Evolutionary conservation across 2,113 vertebrate genomes (phyloP).

Genomic region (Euleptes europaea): DNA sequence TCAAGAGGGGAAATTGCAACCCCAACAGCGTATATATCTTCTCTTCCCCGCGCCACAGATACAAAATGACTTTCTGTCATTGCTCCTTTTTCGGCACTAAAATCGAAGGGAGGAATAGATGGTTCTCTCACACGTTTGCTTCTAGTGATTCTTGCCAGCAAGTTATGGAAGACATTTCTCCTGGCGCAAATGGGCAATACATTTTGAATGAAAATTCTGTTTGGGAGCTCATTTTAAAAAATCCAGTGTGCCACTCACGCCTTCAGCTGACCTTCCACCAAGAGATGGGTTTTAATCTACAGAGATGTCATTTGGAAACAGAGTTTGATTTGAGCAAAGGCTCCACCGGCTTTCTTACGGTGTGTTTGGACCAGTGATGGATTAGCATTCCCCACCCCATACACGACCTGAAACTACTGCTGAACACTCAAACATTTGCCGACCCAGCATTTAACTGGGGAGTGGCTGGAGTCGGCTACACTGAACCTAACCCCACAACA

Average conservation of each 20-base stretch:
- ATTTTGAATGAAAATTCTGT: not conserved
- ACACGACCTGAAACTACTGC: no score
- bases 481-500: no score
- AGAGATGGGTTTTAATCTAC: accelerated
- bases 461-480: no score
- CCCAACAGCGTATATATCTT: not conserved
- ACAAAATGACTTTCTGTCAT: constrained; percentile 21
- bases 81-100: not conserved
- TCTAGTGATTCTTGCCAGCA: constrained; percentile 5
- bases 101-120: not conserved
- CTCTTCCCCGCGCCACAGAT: accelerated
- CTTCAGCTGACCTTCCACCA: not conserved
- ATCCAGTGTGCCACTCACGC: not conserved
- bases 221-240: not conserved
- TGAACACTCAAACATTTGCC: no score
- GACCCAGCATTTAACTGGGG: no score
- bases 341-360: no score
- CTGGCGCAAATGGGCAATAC: accelerated
- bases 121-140: not conserved
- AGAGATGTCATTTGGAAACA: not conserved
- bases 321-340: no score
- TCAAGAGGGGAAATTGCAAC: not conserved
- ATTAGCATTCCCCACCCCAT: no score
- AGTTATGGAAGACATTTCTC: constrained; percentile 15
- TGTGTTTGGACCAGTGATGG: no score